Evolutionary conservation across 2,797 vertebrate species (phyloP).

Genomic region (Acrossocheilus wenchowensis): DNA sequence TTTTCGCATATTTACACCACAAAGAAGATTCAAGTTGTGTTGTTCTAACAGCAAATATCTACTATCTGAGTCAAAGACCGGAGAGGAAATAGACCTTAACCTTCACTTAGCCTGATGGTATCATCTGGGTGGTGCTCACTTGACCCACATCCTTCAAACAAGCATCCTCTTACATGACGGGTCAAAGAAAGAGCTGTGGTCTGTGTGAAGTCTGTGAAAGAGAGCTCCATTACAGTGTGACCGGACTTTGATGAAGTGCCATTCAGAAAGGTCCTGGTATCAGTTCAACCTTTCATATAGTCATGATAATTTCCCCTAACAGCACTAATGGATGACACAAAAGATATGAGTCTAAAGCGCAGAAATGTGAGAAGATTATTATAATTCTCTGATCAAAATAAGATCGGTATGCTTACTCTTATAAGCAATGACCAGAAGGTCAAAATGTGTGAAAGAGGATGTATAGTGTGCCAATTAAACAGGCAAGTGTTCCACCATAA

Average conservation of each 20-base stretch:
- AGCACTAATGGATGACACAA: slow-evolving; percentile 28
- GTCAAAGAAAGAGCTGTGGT: slow-evolving; percentile 43
- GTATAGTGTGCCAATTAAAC: slow-evolving; percentile 51
- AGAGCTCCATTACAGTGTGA: slow-evolving; percentile 22
- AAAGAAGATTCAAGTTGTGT: slow-evolving; percentile 62
- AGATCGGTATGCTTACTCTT: slow-evolving; percentile 65
- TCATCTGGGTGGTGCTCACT: slow-evolving; percentile 66
- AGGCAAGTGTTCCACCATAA: not conserved
- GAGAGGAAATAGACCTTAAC: slow-evolving; percentile 62
- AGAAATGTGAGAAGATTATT: slow-evolving; percentile 62
- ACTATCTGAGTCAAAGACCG: slow-evolving; percentile 13
- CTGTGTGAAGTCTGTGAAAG: slow-evolving; percentile 26
- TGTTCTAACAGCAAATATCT: not conserved
- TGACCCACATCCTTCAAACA: slow-evolving; percentile 73
- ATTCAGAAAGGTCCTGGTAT: slow-evolving; percentile 36
- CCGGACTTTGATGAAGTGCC: slow-evolving; percentile 40
- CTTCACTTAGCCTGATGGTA: slow-evolving; percentile 69
- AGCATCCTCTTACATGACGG: slow-evolving; percentile 65
- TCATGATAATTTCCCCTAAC: slow-evolving; percentile 41
- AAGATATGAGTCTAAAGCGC: slow-evolving; percentile 20
- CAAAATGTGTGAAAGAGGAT: slow-evolving; percentile 70
- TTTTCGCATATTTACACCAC: slow-evolving; percentile 57
- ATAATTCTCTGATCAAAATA: slow-evolving; percentile 70
- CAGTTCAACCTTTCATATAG: slow-evolving; percentile 20
- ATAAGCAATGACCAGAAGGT: slow-evolving; percentile 67